These are phyloP conservation scores for Nothocercus julius DNA, from an alignment of 2,113 vertebrate genomes.

Conservation along the genomic window DNA sequence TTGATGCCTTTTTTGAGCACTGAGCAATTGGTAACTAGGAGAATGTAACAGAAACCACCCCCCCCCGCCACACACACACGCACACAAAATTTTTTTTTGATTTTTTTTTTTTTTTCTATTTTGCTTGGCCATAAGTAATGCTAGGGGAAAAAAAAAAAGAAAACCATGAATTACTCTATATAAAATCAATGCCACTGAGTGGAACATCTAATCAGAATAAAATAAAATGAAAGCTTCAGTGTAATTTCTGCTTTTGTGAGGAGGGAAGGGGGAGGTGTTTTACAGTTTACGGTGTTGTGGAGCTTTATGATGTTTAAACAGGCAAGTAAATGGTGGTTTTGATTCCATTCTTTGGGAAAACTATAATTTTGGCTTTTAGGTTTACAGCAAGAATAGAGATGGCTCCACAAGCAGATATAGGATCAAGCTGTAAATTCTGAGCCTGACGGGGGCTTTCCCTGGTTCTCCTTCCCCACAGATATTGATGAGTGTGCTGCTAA, in stretches of 20 bases:
- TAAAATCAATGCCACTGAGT: constrained; percentile 16
- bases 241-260: not conserved
- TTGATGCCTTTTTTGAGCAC: not conserved
- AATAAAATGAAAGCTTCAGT: not conserved
- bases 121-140: not conserved
- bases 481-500: constrained; percentile 93
- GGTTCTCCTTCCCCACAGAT: constrained; percentile 78
- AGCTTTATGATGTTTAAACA: constrained; percentile 21
- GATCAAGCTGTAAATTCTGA: not conserved
- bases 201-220: constrained; percentile 25
- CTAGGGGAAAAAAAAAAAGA: constrained; percentile 53
- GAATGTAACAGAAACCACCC: not conserved
- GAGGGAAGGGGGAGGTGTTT: not conserved
- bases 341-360: not conserved
- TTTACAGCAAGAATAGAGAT: not conserved
- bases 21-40: not conserved
- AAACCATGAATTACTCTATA: constrained; percentile 13
- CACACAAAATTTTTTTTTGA: not conserved
- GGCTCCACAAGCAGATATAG: not conserved
- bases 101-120: not conserved
- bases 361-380: not conserved
- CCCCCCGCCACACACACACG: no score
- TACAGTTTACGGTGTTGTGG: not conserved
- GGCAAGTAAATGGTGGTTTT: constrained; percentile 11
- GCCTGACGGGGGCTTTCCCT: not conserved